These are phyloP conservation scores for Palythoa grandis DNA, from an alignment of 92 coral and sea anemone genomes.

Conservation along the genomic window DNA sequence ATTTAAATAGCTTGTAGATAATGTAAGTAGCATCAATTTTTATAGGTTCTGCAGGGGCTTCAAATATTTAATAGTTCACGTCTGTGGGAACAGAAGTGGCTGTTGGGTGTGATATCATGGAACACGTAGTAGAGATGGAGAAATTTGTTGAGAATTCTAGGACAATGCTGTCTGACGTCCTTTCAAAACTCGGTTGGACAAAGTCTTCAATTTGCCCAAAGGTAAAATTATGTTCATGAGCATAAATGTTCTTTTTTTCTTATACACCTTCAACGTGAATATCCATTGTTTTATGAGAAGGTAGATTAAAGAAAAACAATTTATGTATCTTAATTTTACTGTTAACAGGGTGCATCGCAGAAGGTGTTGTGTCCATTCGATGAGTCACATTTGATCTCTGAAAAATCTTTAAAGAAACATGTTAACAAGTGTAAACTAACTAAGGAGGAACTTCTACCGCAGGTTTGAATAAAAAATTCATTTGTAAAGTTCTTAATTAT, in stretches of 20 bases:
- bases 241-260: background rate
- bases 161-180: constrained; percentile 5
- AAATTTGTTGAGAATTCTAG: constrained; percentile 15
- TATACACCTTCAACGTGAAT: background rate
- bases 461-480: constrained; percentile 9
- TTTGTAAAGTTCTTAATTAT: background rate
- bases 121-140: background rate
- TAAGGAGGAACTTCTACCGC: constrained; percentile 8
- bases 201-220: constrained; percentile 9
- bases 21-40: background rate
- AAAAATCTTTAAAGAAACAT: constrained; percentile 25
- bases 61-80: background rate
- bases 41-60: background rate
- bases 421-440: constrained; percentile 13
- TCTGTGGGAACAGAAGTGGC: background rate
- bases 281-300: too few species aligned
- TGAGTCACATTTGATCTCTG: constrained; percentile 31
- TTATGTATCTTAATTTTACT: background rate
- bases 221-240: background rate
- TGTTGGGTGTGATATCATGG: constrained; percentile 1
- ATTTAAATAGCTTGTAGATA: background rate
- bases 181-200: constrained; percentile 42
- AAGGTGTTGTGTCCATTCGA: constrained; percentile 28
- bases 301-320: too few species aligned
- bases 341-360: background rate